Base-by-base conservation (phyloP, 2,888 invertebrate genomes). In the Meiosimyza platycephala region DNA sequence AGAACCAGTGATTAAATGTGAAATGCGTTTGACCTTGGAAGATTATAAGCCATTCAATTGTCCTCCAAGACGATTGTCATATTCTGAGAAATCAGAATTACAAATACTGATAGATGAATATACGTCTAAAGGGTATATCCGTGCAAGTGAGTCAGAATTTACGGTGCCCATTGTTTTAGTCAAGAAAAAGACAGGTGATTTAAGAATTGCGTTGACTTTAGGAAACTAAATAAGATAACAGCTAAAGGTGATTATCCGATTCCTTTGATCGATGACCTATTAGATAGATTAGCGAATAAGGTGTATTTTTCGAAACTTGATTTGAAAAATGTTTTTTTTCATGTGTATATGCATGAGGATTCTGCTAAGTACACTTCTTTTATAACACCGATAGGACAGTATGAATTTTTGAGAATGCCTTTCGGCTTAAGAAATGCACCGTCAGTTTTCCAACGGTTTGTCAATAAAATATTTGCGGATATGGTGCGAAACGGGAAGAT, bases 91-190 rank as follows among this genome's bases (percentile, higher is more conserved):
- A 59, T n/a, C 28, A 48, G 52, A 55, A 40, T 47, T 75, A 13
- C 75, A 74, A 52, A 40, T 18, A 22, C 63, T 75, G 47, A 55
- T 76, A 22, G 72, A 75, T 64, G 75, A 74, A n/a, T 74, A 65
- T 68, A 47, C 74, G 22, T 52, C 40, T 13, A 71, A 57, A 63
- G 54, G 18, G 2, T 47, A 60, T 50, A 74, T 70, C 6, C 54
- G 72, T 16, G 67, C 72, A 13, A 71, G 75, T 40, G 71, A 75
- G 51, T 72, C 72, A n/a, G 73, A 76, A 50, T 74, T 69, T 66
- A 69, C 57, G 1, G 74, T 72, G 6, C 73, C 69, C 0, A 74
- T 73, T 48, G 73, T 76, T 6, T 55, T 68, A 22, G 73, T 70
- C 0, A 66, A 48, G 22, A 73, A 73, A 54, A 63, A 66, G 16